A percentile compares a stretch with the other conserved stretches of the same genome.
Evolutionary conservation across 1,140 invertebrate species (phyloP).

Genomic region (Teleopsis dalmanni): DNA sequence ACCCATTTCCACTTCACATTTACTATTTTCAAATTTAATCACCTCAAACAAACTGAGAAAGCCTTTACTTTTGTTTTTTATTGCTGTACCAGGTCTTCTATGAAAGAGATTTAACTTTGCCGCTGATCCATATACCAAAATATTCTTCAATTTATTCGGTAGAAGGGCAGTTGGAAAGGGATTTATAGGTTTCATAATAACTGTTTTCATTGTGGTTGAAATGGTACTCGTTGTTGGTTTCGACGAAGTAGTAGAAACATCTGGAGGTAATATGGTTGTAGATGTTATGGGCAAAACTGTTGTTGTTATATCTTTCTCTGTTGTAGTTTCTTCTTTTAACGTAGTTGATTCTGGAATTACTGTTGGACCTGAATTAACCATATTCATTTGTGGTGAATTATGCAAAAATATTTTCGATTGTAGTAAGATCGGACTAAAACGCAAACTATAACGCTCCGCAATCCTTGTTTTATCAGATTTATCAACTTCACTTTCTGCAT

Average conservation of each 20-base stretch:
- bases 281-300: conserved; percentile 30
- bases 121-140: conserved; percentile 28
- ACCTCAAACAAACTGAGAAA: conserved; percentile 65
- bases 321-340: neutral
- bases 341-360: conserved; percentile 26
- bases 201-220: conserved; percentile 14
- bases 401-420: conserved; percentile 22
- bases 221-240: conserved; percentile 11
- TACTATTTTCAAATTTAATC: conserved; percentile 60
- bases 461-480: neutral
- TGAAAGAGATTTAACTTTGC: conserved; percentile 31
- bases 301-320: conserved; percentile 9
- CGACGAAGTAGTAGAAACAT: conserved; percentile 16
- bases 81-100: conserved; percentile 21
- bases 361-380: conserved; percentile 19
- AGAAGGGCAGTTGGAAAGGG: conserved; percentile 9
- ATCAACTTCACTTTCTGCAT: neutral
- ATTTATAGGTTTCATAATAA: conserved; percentile 1
- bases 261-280: conserved; percentile 6
- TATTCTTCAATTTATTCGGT: conserved; percentile 25
- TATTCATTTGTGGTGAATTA: conserved; percentile 22
- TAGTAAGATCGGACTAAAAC: conserved; percentile 5
- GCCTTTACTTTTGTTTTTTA: conserved; percentile 35
- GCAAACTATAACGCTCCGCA: conserved; percentile 8
- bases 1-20: conserved; percentile 48